Base-by-base conservation (phyloP, 2,113 vertebrate species). In the Cochlearius cochlearius region DNA sequence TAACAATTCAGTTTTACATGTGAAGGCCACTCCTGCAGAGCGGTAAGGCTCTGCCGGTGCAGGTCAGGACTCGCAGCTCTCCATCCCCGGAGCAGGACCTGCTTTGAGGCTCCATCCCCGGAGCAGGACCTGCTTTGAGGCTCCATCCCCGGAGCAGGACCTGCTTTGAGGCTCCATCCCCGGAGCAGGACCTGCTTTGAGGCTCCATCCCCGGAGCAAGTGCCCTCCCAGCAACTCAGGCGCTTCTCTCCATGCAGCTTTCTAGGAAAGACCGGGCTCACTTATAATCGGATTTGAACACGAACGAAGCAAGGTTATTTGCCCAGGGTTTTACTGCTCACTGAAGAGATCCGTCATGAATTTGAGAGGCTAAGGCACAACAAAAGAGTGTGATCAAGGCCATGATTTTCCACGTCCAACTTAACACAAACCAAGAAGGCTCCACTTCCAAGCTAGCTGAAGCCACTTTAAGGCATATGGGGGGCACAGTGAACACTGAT, bases 301-400 rank as follows among this genome's bases (percentile, higher is more conserved):
- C 1, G 23, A 36, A 67, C 32, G 25, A 73, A 88, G 34, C 34
- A 58, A 73, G 13, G 29, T 67, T 93, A 52, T 29, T 53, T 66
- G 55, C 30, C 27, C 32, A 26, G 30, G 18, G 26, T 56, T 92
- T 68, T 76, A 79, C 25, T 63, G 56, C 26, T 91, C 56, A 45
- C 30, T 86, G 34, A 71, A 79, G 74, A 92, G n/a, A 52, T 53
- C 49, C 32, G 34, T 30, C 41, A 47, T 23, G 32, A 83, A 77
- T 67, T 64, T 86, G 43, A 82, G 39, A 77, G 56, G 26, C 34
- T 81, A 95, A 97, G 95, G 94, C 95, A 96, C 74, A 85, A 63
- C 1, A 1, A 67, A 26, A 63, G n/a, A 2, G 2, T 74, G 38
- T 2, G 4, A 68, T 66, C 49, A 75, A 95, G 68, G 71, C 49